Evolutionary conservation across 2,113 vertebrate species (phyloP), one percentile per base, ranked within the genome.

Genomic region (Rostratula benghalensis): DNA sequence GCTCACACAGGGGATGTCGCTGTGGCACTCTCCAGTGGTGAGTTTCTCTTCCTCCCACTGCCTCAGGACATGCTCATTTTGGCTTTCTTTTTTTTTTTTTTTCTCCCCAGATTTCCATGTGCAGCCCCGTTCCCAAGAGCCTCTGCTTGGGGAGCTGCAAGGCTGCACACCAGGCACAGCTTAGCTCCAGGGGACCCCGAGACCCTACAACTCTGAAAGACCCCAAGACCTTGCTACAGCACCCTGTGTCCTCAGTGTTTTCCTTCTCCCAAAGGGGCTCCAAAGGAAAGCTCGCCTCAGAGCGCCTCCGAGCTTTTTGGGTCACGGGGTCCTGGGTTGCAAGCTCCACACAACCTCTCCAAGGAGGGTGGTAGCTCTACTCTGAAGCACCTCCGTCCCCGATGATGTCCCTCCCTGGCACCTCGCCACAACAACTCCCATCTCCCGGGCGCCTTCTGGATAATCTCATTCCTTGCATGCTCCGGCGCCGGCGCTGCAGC

Each of bases 401-500:
- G 50, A 30, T 7, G 11, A 10, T 19, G 61, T 54, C 19, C 50
- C 27, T 10, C 64, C 5, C 63, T 0, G 1, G 51, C 57, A 20
- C 9, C 73, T 54, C 3, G 3, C 19, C 1, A 0, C 5, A 5
- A 56, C n/a, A 7, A 51, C 56, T 70, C 65, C 41, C 39, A 10
- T 12, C 48, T 39, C 19, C 0, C 57, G 30, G 61, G 54, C 35
- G 4, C 30, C 57, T 43, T 21, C 83, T 35, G 76, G 27, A 7
- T 10, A 6, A 48, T 3, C 22, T 35, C 48, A 6, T 33, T 68
- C 56, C 13, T n/a, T 1, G 0, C 30, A 46, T 23, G 17, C 22
- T 57, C 77, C 0, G 0, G 60, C 0, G 0, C 78, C 2, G 0
- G 68, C 28, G 51, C 60, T 37, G 30, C 60, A 10, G 61, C 1